A percentile compares a stretch with the other conserved stretches of the same genome.
phyloP scores from a whole-genome alignment of 1,140 invertebrate species.

The Phymastichus coffea region DNA sequence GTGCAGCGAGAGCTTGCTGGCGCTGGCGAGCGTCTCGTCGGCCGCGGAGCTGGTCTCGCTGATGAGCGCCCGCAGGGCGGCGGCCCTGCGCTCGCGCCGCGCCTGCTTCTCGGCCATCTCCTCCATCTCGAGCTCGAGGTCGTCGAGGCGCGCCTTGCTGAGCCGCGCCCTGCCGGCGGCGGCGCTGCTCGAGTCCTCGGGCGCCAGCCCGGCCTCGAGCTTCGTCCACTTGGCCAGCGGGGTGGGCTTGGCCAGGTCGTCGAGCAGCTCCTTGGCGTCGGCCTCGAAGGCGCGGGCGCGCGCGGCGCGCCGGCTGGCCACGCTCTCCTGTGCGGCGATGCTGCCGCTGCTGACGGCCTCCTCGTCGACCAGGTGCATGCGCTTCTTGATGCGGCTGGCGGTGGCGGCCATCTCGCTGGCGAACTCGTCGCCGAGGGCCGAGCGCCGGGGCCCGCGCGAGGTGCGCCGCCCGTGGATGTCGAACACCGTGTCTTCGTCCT shows the following conservation, averaged over 20 bases:
- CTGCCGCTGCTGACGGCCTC: slow-evolving; percentile 1
- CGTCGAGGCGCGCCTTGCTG: slow-evolving; percentile 51
- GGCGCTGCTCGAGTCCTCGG: slow-evolving; percentile 26
- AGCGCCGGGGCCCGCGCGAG: slow-evolving; percentile 34
- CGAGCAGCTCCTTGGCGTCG: slow-evolving; percentile 39
- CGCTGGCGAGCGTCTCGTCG: slow-evolving; percentile 27
- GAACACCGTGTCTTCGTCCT: slow-evolving; percentile 49
- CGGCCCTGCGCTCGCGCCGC: slow-evolving; percentile 50
- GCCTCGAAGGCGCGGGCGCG: slow-evolving; percentile 32
- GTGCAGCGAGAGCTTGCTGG: slow-evolving; percentile 32
- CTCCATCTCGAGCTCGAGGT: slow-evolving; percentile 57
- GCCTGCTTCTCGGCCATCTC: slow-evolving; percentile 54
- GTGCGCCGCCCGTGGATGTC: slow-evolving; percentile 52
- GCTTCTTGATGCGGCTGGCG: slow-evolving; percentile 43
- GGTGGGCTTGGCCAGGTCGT: neutral
- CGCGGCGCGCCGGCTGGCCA: slow-evolving; percentile 16
- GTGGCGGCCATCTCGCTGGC: slow-evolving; percentile 44
- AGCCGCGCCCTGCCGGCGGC: slow-evolving; percentile 49
- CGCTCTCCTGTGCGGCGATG: neutral
- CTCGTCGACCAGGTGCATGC: slow-evolving; percentile 28
- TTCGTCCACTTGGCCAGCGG: slow-evolving; percentile 48
- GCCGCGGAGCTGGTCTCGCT: slow-evolving; percentile 41
- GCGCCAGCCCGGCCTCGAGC: slow-evolving; percentile 33
- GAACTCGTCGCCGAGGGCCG: slow-evolving; percentile 42
- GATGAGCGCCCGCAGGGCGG: slow-evolving; percentile 50